phyloP scores from a whole-genome alignment of 1,140 invertebrate species.

The Hormaphis cornu region DNA sequence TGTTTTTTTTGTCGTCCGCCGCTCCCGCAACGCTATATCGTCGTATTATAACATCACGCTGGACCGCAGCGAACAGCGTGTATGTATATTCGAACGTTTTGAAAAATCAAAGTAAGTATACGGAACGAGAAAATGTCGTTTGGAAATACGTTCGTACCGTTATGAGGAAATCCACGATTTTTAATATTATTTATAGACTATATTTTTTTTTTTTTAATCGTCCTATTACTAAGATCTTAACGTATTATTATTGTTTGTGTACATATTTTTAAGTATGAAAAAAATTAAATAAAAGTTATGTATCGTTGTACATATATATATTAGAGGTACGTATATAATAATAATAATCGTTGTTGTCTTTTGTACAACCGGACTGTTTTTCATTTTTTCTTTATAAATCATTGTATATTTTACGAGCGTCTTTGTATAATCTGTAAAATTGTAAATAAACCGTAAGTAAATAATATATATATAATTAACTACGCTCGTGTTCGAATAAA shows the following conservation, averaged over 20 bases:
- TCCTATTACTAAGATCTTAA: background rate
- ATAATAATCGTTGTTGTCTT: conserved; percentile 23
- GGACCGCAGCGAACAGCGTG: too few species aligned
- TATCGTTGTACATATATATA: background rate
- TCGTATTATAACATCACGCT: too few species aligned
- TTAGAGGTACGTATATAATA: too few species aligned
- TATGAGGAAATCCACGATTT: too few species aligned
- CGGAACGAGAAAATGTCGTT: too few species aligned
- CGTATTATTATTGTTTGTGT: background rate
- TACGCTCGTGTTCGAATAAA: background rate
- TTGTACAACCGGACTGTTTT: conserved; percentile 22
- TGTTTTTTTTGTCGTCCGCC: background rate
- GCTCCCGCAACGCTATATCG: too few species aligned
- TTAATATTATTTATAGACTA: background rate
- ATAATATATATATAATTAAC: background rate
- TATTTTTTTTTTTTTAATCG: background rate
- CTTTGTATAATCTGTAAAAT: background rate
- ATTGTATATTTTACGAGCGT: conserved; percentile 17
- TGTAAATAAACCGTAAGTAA: background rate
- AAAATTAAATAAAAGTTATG: background rate
- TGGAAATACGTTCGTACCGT: too few species aligned
- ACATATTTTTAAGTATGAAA: background rate
- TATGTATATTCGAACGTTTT: too few species aligned
- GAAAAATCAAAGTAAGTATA: too few species aligned
- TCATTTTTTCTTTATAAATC: conserved; percentile 22